Conservation (phyloP, 2,888 invertebrate genomes). For the Cantharis rustica region DNA sequence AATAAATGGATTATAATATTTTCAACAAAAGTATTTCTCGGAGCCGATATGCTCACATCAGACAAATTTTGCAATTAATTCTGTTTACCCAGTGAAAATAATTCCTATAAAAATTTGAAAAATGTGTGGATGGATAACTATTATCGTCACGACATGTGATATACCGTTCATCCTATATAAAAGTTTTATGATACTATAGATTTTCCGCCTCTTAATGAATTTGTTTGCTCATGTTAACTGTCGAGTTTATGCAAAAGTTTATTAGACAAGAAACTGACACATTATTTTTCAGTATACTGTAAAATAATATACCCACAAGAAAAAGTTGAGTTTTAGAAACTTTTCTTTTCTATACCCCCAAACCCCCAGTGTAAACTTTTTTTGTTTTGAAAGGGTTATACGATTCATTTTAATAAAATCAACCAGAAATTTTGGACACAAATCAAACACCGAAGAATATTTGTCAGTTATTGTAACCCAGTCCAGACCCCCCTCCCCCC, state of each 20-base stretch:
- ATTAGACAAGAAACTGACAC: too few species aligned
- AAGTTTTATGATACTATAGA: not conserved
- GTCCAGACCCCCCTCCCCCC: too few species aligned
- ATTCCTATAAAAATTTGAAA: not conserved
- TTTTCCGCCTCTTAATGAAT: not conserved
- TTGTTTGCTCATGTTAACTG: not conserved
- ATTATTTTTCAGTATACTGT: too few species aligned
- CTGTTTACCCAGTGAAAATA: not conserved
- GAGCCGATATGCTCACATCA: not conserved
- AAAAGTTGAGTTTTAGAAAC: too few species aligned
- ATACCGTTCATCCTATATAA: not conserved
- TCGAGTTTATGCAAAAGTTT: not conserved
- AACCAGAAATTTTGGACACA: too few species aligned
- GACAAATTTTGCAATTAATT: not conserved
- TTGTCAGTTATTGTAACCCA: too few species aligned
- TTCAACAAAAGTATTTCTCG: not conserved
- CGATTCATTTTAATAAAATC: too few species aligned
- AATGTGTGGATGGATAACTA: not conserved
- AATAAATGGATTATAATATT: not conserved
- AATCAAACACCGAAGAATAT: too few species aligned
- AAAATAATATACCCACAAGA: too few species aligned
- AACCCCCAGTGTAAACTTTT: too few species aligned
- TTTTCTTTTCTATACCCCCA: too few species aligned
- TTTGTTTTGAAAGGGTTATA: too few species aligned
- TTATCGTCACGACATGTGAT: not conserved